phyloP scores from a whole-genome alignment of 2,888 invertebrate species.

The Pyralis farinalis region DNA sequence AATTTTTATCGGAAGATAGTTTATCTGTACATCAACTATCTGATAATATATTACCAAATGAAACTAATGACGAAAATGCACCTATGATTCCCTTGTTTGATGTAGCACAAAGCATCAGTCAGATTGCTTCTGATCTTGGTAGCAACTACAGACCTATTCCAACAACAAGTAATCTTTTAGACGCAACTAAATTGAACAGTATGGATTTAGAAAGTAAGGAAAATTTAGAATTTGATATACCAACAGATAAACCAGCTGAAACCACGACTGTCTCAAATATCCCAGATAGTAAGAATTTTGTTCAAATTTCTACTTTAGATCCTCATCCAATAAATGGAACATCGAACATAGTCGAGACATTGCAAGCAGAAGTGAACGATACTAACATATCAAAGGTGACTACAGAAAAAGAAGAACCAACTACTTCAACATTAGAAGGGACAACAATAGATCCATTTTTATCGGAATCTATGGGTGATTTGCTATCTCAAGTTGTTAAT shows the following conservation, averaged over 20 bases:
- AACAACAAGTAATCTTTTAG: constrained; percentile 52
- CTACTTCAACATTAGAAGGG: constrained; percentile 23
- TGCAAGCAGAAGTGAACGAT: constrained; percentile 12
- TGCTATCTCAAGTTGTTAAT: constrained; percentile 72
- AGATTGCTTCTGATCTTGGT: constrained; percentile 73
- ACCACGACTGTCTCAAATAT: constrained; percentile 24
- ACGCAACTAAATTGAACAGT: constrained; percentile 42
- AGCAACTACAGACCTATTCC: constrained; percentile 55
- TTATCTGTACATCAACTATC: constrained; percentile 17
- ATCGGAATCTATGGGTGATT: constrained; percentile 70
- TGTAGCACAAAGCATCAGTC: constrained; percentile 71
- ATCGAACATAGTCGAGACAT: constrained; percentile 9
- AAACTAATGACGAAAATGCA: constrained; percentile 32
- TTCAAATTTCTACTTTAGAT: constrained; percentile 65
- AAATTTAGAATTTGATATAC: constrained; percentile 61
- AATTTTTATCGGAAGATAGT: constrained; percentile 39
- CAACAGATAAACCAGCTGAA: constrained; percentile 37
- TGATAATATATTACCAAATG: constrained; percentile 16
- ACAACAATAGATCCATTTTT: constrained; percentile 62
- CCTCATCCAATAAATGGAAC: constrained; percentile 38
- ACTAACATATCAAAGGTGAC: constrained; percentile 19
- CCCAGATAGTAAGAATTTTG: constrained; percentile 40
- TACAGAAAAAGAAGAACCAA: constrained; percentile 25
- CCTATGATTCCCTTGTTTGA: constrained; percentile 56
- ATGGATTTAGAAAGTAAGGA: constrained; percentile 66